Conservation (phyloP, 2,888 invertebrate genomes). For the Morpho achilles region DNA sequence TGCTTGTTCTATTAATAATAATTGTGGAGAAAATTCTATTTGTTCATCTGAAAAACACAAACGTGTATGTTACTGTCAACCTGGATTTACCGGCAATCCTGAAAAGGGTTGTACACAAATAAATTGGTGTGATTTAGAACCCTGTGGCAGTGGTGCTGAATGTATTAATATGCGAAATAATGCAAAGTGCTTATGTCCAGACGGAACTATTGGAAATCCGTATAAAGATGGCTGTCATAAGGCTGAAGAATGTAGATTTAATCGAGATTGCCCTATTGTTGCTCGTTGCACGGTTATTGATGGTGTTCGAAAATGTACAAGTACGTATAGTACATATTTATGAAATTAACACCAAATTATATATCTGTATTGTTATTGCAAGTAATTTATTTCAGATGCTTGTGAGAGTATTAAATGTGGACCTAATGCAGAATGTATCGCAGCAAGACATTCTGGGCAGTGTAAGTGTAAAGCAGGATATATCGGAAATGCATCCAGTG, state of each 20-base stretch:
- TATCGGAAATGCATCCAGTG: constrained; percentile 86
- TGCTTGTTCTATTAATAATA: constrained; percentile 89
- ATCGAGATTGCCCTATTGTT: constrained; percentile 88
- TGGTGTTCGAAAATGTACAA: constrained; percentile 88
- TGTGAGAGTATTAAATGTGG: constrained; percentile 90
- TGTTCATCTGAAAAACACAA: constrained; percentile 91
- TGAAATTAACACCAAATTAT: constrained; percentile 1
- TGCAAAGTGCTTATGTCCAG: constrained; percentile 88
- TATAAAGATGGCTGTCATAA: constrained; percentile 89
- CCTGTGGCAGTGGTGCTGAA: constrained; percentile 88
- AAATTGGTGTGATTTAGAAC: constrained; percentile 87
- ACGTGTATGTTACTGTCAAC: constrained; percentile 88
- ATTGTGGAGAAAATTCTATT: constrained; percentile 90
- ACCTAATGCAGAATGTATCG: constrained; percentile 89
- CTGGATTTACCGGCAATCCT: constrained; percentile 91
- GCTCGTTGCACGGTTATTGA: constrained; percentile 87
- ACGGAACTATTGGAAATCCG: constrained; percentile 90
- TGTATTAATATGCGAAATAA: constrained; percentile 90
- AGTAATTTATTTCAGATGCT: constrained; percentile 76
- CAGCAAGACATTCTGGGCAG: constrained; percentile 85
- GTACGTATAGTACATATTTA: constrained; percentile 39
- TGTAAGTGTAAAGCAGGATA: constrained; percentile 90
- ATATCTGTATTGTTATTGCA: constrained; percentile 3
- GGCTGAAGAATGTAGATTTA: constrained; percentile 88
- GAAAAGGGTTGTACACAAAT: constrained; percentile 84